Percentiles rank a stretch among this genome's conserved stretches.
Conservation (phyloP, 2,888 invertebrate species). For the Ichneumoninae sp. region DNA sequence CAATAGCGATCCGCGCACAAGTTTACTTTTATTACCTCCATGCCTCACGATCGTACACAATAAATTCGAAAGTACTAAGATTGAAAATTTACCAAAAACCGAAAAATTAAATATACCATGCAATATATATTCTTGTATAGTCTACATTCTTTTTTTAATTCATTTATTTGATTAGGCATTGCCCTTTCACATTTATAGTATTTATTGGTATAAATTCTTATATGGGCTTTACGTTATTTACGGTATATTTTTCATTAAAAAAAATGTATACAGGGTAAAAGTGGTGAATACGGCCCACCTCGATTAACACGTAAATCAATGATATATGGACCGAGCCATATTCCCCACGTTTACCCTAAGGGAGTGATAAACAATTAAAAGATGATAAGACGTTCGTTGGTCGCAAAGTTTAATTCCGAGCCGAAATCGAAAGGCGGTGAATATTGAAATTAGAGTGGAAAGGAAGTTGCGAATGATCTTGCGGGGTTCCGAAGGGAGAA, state of each 20-base stretch:
- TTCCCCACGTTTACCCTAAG: not conserved
- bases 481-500: constrained; percentile 5
- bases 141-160: no score
- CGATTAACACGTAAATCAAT: no score
- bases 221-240: not conserved
- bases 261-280: not conserved
- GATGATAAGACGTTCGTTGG: not conserved
- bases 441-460: constrained; percentile 66
- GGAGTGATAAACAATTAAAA: not conserved
- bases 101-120: not conserved
- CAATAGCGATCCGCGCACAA: constrained; percentile 43
- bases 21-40: constrained; percentile 11
- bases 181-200: not conserved
- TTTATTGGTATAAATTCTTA: not conserved
- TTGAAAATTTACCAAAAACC: not conserved
- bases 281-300: no score
- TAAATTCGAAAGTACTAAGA: constrained; percentile 1
- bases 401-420: not conserved
- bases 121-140: no score
- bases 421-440: constrained; percentile 45
- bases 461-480: constrained; percentile 28
- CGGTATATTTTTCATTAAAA: not conserved
- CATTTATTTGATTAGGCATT: no score
- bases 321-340: no score
- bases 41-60: constrained; percentile 4